A percentile compares a stretch with the other conserved stretches of the same genome.
phyloP scores from a whole-genome alignment of 2,797 vertebrate species.

The Pelobates cultripes region DNA sequence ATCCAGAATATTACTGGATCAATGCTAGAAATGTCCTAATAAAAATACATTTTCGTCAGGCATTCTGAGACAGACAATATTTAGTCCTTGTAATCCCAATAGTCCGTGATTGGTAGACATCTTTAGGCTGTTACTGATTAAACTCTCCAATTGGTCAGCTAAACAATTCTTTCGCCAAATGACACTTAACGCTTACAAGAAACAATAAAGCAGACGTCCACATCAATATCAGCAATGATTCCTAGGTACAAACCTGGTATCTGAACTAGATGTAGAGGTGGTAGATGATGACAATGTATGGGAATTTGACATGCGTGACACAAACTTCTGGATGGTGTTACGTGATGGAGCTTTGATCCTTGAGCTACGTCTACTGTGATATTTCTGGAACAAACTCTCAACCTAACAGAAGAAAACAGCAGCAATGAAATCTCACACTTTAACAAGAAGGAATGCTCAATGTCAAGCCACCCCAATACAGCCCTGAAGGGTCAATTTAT shows the following conservation, averaged over 20 bases:
- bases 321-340: conserved; percentile 92
- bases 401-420: conserved; percentile 75
- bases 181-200: too few species aligned
- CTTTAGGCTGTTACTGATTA: too few species aligned
- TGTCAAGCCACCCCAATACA: neutral
- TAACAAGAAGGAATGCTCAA: neutral
- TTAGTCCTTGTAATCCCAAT: too few species aligned
- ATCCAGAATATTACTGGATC: too few species aligned
- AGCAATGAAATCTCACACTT: conserved; percentile 48
- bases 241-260: conserved; percentile 82
- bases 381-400: conserved; percentile 93
- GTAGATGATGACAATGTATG: conserved; percentile 84
- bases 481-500: too few species aligned
- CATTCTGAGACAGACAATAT: too few species aligned
- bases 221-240: neutral
- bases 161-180: too few species aligned
- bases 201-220: neutral
- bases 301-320: conserved; percentile 89
- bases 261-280: conserved; percentile 84
- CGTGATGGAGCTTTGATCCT: conserved; percentile 91
- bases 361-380: conserved; percentile 88
- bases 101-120: too few species aligned
- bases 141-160: too few species aligned
- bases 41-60: too few species aligned
- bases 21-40: too few species aligned